Percentiles rank a stretch among this genome's conserved stretches.
These are phyloP conservation scores for Porites lutea DNA, from an alignment of 64 coral and sea anemone genomes.

Conservation along the genomic window DNA sequence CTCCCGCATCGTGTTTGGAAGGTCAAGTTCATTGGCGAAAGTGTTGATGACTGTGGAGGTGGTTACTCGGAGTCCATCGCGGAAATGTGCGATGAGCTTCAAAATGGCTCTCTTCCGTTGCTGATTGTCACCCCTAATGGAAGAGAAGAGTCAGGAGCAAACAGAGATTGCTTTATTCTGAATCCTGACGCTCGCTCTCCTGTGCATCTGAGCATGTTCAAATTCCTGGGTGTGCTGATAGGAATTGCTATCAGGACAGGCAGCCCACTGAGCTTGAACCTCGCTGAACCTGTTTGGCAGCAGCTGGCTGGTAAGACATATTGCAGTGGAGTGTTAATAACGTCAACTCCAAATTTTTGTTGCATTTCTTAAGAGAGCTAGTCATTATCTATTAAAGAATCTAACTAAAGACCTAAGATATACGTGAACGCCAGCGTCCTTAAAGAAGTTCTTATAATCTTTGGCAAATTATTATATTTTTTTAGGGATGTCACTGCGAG, in stretches of 20 bases:
- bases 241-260: slow-evolving; percentile 97
- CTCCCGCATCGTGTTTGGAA: slow-evolving; percentile 96
- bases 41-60: slow-evolving; percentile 99
- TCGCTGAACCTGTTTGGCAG: slow-evolving; percentile 97
- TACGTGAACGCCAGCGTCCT: too few relatives aligned
- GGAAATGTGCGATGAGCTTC: slow-evolving; percentile 98
- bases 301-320: slow-evolving; percentile 81
- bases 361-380: too few relatives aligned
- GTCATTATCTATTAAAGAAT: too few relatives aligned
- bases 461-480: neutral
- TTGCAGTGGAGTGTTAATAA: too few relatives aligned
- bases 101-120: slow-evolving; percentile 96
- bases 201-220: slow-evolving; percentile 89
- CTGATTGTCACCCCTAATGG: slow-evolving; percentile 97
- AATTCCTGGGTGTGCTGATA: slow-evolving; percentile 90
- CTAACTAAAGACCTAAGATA: too few relatives aligned
- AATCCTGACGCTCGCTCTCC: slow-evolving; percentile 79
- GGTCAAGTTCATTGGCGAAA: slow-evolving; percentile 97
- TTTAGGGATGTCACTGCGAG: slow-evolving; percentile 78
- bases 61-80: slow-evolving; percentile 98
- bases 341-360: too few relatives aligned
- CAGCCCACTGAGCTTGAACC: slow-evolving; percentile 92
- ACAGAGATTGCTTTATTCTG: slow-evolving; percentile 97
- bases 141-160: slow-evolving; percentile 97
- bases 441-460: neutral